phyloP scores from a whole-genome alignment of 1,140 invertebrate genomes.

The Hylaeus anthracinus region DNA sequence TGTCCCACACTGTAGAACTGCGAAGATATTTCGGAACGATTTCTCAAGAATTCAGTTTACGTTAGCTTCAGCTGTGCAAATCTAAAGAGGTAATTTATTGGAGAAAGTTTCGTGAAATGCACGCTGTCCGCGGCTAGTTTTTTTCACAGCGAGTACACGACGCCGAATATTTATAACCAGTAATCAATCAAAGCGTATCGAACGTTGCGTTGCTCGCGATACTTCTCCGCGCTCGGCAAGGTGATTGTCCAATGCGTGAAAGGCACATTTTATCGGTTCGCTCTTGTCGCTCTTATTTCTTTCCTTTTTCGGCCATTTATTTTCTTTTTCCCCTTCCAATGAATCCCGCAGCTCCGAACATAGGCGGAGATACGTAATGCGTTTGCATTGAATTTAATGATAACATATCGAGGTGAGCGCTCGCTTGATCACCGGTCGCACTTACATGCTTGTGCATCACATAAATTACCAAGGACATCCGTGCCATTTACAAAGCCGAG shows the following conservation, averaged over 20 bases:
- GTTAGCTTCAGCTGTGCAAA: not conserved
- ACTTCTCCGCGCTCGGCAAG: conserved; percentile 14
- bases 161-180: conserved; percentile 36
- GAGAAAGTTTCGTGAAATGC: conserved; percentile 38
- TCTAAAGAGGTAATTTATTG: conserved; percentile 30
- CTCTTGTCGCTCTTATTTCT: conserved; percentile 3
- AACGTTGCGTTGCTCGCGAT: conserved; percentile 9
- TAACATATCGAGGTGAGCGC: conserved; percentile 61
- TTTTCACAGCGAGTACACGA: not conserved
- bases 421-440: conserved; percentile 59
- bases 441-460: conserved; percentile 60
- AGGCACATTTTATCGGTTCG: conserved; percentile 33
- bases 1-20: not conserved
- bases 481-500: conserved; percentile 71
- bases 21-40: not conserved
- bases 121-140: conserved; percentile 1
- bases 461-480: conserved; percentile 69
- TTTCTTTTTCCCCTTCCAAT: not conserved
- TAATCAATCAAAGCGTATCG: conserved; percentile 44
- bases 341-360: not conserved
- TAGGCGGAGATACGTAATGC: conserved; percentile 44
- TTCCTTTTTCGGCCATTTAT: not conserved
- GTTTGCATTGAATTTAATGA: conserved; percentile 70
- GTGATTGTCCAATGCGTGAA: conserved; percentile 30
- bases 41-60: conserved; percentile 5